Percentiles rank a stretch among this genome's conserved stretches.
These are phyloP conservation scores for Drepana falcataria DNA, from an alignment of 2,888 invertebrate genomes.

Conservation along the genomic window DNA sequence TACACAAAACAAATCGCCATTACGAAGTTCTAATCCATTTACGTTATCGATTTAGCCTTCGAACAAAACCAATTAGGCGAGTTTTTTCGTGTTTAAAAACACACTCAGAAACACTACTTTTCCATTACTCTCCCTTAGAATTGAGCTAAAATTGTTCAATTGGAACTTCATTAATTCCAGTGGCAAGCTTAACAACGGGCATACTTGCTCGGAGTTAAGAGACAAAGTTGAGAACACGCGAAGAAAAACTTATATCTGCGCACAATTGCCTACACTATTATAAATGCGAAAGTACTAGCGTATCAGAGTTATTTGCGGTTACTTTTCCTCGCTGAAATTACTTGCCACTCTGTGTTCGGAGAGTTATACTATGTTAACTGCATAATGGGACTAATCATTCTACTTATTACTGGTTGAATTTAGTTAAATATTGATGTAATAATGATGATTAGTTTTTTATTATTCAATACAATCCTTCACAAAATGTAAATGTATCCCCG, in stretches of 20 bases:
- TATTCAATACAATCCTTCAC: too few relatives aligned
- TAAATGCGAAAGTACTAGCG: too few relatives aligned
- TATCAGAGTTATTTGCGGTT: too few relatives aligned
- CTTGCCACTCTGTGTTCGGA: too few relatives aligned
- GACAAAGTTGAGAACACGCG: slow-evolving; percentile 39
- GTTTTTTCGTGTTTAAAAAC: neutral
- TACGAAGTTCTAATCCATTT: neutral
- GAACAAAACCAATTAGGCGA: slow-evolving; percentile 1
- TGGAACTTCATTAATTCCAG: slow-evolving; percentile 49
- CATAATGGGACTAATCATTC: too few relatives aligned
- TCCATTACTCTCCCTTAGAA: slow-evolving; percentile 14
- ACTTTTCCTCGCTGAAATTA: too few relatives aligned
- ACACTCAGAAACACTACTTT: slow-evolving; percentile 1
- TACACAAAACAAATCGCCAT: neutral
- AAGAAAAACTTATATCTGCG: slow-evolving; percentile 28
- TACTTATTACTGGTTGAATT: too few relatives aligned
- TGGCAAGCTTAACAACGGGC: slow-evolving; percentile 39
- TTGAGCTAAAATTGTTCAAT: slow-evolving; percentile 31
- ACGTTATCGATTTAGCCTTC: neutral
- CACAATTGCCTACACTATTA: neutral
- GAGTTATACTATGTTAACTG: too few relatives aligned
- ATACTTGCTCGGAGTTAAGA: slow-evolving; percentile 33
- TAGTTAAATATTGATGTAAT: too few relatives aligned
- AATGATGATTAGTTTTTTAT: too few relatives aligned
- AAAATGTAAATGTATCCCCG: too few relatives aligned